Base-by-base conservation (phyloP, 2,888 invertebrate species). In the Tromatobia lineatoria region DNA sequence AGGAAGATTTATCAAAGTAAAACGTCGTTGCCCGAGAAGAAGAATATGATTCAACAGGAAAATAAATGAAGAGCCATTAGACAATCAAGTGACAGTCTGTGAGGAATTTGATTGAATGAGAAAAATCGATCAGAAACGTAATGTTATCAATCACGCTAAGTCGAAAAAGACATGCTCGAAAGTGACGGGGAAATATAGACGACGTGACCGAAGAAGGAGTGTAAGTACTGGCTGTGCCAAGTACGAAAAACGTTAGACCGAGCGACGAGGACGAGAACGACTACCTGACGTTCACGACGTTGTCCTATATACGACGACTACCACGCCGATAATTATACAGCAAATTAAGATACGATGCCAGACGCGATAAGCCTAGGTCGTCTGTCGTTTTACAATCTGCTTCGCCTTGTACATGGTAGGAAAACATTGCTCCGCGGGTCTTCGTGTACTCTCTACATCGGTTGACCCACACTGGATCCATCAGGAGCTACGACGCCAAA, bases 331-430 rank as follows among this genome's bases (percentile, higher is more conserved):
- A 71, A 84, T 84, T 84, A 81, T 84, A 74, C 84, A 78, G 84
- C 81, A 78, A 84, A 84, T 84, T 84, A 81, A 81, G 84, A 84
- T 78, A 74, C 81, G 84, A 84, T 84, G 84, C 84, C 84, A 84
- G 84, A 81, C 84, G 74, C 81, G 84, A 84, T 84, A 84, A 84
- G 84, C 69, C 83, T 54, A 42, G 78, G 74, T 81, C 84, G 81
- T 84, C 81, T 23, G 78, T 81, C 78, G 78, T 81, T 81, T 78
- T 70, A 78, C 81, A 78, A 84, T 81, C 47, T 57, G 74, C 81
- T 78, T 73, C 70, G 47, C 78, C 70, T 78, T 81, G 78, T 71
- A 81, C 78, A 64, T 75, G 74, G 78, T 66, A 42, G 61, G 70
- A 75, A 84, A 74, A 70, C 84, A 66, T 78, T 64, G 74, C 74